Evolutionary conservation across 2,113 vertebrate genomes (phyloP).

Genomic region (Ictidomys tridecemlineatus): DNA sequence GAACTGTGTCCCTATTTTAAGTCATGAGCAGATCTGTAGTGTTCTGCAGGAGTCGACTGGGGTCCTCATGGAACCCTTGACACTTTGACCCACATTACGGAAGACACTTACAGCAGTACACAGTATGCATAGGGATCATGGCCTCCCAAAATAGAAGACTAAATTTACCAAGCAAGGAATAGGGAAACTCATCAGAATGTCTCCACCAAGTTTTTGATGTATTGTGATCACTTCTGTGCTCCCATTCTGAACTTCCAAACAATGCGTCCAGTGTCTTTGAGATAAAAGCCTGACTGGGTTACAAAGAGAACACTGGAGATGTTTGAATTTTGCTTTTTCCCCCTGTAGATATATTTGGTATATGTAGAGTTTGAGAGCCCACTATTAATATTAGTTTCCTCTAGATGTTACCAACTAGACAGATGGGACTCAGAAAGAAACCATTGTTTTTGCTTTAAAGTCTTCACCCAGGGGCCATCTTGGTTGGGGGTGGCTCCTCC

Average conservation of each 20-base stretch:
- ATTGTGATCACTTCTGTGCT: slow-evolving; percentile 77
- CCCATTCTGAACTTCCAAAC: slow-evolving; percentile 65
- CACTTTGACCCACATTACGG: slow-evolving; percentile 75
- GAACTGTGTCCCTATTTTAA: slow-evolving; percentile 89
- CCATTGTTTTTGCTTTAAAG: background rate
- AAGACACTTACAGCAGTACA: slow-evolving; percentile 71
- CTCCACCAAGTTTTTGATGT: slow-evolving; percentile 71
- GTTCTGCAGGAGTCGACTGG: slow-evolving; percentile 83
- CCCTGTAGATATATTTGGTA: slow-evolving; percentile 52
- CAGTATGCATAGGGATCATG: slow-evolving; percentile 22
- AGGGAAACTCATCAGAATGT: slow-evolving; percentile 63
- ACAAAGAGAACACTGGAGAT: slow-evolving; percentile 80
- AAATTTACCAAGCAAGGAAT: slow-evolving; percentile 74
- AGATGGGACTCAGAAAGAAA: background rate
- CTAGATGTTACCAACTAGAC: background rate
- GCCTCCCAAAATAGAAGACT: slow-evolving; percentile 84
- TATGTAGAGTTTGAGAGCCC: background rate
- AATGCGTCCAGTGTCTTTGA: slow-evolving; percentile 66
- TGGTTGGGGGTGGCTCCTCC: background rate
- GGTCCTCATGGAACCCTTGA: slow-evolving; percentile 76
- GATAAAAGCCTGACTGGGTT: slow-evolving; percentile 82
- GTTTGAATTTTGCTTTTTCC: slow-evolving; percentile 55
- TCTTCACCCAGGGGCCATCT: background rate
- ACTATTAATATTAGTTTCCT: background rate
- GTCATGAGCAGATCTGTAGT: slow-evolving; percentile 88